Evolutionary conservation across 2,797 vertebrate genomes (phyloP).

Genomic region (Capromys pilorides): DNA sequence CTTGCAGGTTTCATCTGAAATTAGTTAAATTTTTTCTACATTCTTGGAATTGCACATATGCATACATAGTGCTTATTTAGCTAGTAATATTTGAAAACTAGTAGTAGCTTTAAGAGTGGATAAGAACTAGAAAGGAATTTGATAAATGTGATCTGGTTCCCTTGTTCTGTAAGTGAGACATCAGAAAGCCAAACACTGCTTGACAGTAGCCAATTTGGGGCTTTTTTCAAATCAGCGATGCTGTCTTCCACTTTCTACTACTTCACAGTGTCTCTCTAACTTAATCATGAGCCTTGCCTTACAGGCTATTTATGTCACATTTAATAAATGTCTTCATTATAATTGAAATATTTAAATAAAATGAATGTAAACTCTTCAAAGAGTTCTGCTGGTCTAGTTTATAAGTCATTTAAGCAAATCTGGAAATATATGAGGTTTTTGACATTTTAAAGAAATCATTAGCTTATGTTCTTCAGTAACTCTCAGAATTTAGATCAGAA

Average conservation of each 20-base stretch:
- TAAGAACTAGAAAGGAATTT: constrained; percentile 25
- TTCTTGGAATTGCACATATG: constrained; percentile 36
- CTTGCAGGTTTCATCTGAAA: background rate
- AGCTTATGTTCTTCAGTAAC: constrained; percentile 55
- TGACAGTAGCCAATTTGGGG: background rate
- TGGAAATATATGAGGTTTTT: constrained; percentile 44
- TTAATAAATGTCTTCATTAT: constrained; percentile 65
- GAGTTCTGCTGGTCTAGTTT: constrained; percentile 59
- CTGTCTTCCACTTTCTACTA: background rate
- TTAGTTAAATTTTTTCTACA: background rate
- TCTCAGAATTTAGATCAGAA: constrained; percentile 47
- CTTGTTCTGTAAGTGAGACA: constrained; percentile 13
- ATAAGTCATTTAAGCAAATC: constrained; percentile 61
- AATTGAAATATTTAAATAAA: constrained; percentile 73
- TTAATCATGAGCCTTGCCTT: constrained; percentile 30
- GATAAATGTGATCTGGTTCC: background rate
- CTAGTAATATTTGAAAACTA: background rate
- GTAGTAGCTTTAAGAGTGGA: background rate
- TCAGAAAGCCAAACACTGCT: background rate
- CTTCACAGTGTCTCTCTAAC: constrained; percentile 13
- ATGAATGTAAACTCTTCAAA: constrained; percentile 64
- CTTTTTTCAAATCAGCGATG: background rate
- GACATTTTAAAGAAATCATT: constrained; percentile 64
- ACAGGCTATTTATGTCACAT: constrained; percentile 40
- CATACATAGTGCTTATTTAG: background rate